Conservation (phyloP, 2,113 vertebrate species). For the Paramisgurnus dabryanus region DNA sequence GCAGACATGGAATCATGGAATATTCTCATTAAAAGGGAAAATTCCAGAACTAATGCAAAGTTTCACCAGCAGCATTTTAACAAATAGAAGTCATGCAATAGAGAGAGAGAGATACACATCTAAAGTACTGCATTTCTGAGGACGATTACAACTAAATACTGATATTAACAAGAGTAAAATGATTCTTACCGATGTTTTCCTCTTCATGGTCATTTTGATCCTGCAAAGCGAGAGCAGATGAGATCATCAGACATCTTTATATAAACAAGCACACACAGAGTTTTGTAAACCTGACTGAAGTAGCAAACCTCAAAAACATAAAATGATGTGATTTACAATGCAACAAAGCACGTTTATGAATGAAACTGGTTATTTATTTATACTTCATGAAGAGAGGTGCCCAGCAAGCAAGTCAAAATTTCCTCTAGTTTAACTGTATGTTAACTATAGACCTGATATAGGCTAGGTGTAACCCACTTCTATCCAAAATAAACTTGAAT, state of each 20-base stretch:
- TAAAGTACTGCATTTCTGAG: background rate
- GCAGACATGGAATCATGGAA: slow-evolving; percentile 24
- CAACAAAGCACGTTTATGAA: too few relatives aligned
- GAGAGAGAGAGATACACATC: background rate
- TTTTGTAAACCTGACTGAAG: too few relatives aligned
- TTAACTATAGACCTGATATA: too few relatives aligned
- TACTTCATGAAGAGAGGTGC: too few relatives aligned
- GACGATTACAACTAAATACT: background rate
- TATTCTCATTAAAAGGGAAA: background rate
- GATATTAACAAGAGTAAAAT: background rate
- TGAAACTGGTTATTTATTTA: too few relatives aligned
- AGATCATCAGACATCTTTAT: background rate
- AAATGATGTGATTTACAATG: background rate
- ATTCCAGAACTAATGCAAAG: slow-evolving; percentile 24
- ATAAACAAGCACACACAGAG: background rate
- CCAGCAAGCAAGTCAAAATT: too few relatives aligned
- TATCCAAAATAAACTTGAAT: too few relatives aligned
- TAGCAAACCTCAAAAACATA: background rate
- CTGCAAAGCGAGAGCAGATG: slow-evolving; percentile 61
- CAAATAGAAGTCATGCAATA: background rate
- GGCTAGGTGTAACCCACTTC: too few relatives aligned
- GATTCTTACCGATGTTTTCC: slow-evolving; percentile 68
- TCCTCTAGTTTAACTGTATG: too few relatives aligned
- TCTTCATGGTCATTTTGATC: slow-evolving; percentile 64
- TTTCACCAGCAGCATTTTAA: background rate